phyloP scores from a whole-genome alignment of 2,888 invertebrate genomes.

The Tipula confusa region DNA sequence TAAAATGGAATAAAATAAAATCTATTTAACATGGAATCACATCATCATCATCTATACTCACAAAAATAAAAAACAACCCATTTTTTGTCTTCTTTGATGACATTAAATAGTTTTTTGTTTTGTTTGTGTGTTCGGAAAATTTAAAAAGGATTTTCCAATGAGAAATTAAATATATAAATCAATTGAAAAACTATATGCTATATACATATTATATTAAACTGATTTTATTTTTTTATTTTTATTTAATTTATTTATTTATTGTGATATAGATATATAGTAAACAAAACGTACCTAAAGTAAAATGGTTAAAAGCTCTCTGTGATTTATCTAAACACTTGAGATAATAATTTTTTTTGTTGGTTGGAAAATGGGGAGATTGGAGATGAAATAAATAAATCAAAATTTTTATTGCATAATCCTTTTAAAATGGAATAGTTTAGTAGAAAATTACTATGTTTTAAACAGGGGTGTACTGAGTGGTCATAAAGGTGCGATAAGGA shows the following conservation, averaged over 20 bases:
- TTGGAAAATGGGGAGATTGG: not conserved
- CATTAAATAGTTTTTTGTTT: not conserved
- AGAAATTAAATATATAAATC: not conserved
- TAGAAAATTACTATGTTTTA: too few relatives aligned
- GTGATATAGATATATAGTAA: not conserved
- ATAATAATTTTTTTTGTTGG: not conserved
- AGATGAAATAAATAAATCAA: not conserved
- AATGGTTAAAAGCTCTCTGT: not conserved
- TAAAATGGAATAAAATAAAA: not conserved
- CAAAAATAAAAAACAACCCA: not conserved
- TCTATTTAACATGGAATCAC: not conserved
- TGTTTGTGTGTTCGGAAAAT: not conserved
- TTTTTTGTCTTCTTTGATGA: not conserved
- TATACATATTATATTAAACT: not conserved
- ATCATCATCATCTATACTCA: slow-evolving; percentile 15
- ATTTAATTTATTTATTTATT: too few relatives aligned
- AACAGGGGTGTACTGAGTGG: too few relatives aligned
- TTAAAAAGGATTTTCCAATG: not conserved
- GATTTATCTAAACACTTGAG: not conserved
- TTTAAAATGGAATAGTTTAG: too few relatives aligned
- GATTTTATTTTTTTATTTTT: too few relatives aligned
- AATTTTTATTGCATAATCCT: not conserved
- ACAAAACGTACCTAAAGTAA: not conserved
- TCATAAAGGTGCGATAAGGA: too few relatives aligned
- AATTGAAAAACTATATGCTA: not conserved